phyloP scores from a whole-genome alignment of 2,797 vertebrate species.

The Cercopithecus diana region DNA sequence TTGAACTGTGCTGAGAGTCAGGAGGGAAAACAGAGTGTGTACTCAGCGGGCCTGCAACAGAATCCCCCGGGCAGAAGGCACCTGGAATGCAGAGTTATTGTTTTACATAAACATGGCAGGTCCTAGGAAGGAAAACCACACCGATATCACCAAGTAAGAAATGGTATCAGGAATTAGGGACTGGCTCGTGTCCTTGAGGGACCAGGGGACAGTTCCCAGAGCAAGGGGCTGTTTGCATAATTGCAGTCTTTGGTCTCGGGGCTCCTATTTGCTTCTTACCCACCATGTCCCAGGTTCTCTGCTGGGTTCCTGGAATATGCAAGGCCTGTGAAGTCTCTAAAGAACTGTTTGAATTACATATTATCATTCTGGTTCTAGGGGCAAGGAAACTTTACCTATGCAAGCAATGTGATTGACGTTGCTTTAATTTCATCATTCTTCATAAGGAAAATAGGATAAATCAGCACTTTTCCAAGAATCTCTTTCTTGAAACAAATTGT shows the following conservation, averaged over 20 bases:
- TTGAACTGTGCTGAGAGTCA: rapidly evolving
- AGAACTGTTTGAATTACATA: neutral
- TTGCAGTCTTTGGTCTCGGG: rapidly evolving
- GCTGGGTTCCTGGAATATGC: rapidly evolving
- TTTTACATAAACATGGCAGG: rapidly evolving
- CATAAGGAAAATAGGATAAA: neutral
- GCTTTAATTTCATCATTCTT: neutral
- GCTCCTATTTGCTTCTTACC: too few relatives aligned
- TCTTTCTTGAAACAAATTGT: neutral
- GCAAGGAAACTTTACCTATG: rapidly evolving
- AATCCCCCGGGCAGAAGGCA: neutral
- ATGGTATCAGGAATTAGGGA: rapidly evolving
- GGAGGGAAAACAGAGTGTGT: neutral
- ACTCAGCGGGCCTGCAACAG: neutral
- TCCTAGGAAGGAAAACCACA: too few relatives aligned
- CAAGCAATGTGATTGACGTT: rapidly evolving
- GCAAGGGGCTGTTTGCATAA: rapidly evolving
- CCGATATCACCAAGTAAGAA: neutral
- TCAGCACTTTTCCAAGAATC: neutral
- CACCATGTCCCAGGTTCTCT: neutral
- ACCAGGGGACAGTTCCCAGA: too few relatives aligned
- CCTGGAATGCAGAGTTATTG: rapidly evolving
- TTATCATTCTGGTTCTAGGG: too few relatives aligned
- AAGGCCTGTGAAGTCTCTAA: neutral
- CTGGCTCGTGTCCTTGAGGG: rapidly evolving